These are phyloP conservation scores for Falco concolor DNA, from an alignment of 2,797 vertebrate species.

Conservation along the genomic window DNA sequence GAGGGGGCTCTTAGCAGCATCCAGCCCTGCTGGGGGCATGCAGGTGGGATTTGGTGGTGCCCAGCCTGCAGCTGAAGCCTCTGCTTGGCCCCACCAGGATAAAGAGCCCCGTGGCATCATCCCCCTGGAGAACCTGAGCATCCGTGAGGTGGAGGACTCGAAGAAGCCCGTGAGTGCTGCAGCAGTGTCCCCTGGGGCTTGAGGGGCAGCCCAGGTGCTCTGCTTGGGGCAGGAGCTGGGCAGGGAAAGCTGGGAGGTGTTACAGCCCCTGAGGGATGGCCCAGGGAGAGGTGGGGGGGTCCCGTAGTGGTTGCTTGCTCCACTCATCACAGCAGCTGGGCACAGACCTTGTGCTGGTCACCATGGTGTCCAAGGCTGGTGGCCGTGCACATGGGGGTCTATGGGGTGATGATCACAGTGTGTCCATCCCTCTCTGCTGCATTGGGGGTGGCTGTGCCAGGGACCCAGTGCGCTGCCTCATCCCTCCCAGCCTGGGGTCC, in stretches of 20 bases:
- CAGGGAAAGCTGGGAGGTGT: background rate
- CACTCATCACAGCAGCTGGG: rapidly evolving
- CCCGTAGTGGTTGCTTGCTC: rapidly evolving
- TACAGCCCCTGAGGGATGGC: background rate
- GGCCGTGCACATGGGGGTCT: rapidly evolving
- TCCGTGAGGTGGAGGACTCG: constrained; percentile 94
- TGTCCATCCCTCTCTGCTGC: background rate
- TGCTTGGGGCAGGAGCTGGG: background rate
- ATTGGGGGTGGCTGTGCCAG: background rate
- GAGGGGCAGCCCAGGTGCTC: background rate
- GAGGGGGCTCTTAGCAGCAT: background rate
- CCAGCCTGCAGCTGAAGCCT: background rate
- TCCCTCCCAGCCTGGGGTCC: background rate
- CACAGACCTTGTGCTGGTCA: background rate
- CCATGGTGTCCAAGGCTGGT: background rate
- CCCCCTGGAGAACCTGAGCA: constrained; percentile 93
- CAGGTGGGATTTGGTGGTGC: background rate
- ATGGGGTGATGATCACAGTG: rapidly evolving
- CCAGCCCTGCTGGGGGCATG: background rate
- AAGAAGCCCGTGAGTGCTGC: constrained; percentile 87
- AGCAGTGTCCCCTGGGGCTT: rapidly evolving
- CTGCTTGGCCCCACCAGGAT: constrained; percentile 73
- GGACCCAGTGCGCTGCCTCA: background rate
- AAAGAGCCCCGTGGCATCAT: constrained; percentile 97
- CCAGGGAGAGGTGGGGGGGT: background rate